Evolutionary conservation across 2,113 vertebrate genomes (phyloP), one percentile per base, ranked within the genome.

Genomic region (Vireo altiloquus): DNA sequence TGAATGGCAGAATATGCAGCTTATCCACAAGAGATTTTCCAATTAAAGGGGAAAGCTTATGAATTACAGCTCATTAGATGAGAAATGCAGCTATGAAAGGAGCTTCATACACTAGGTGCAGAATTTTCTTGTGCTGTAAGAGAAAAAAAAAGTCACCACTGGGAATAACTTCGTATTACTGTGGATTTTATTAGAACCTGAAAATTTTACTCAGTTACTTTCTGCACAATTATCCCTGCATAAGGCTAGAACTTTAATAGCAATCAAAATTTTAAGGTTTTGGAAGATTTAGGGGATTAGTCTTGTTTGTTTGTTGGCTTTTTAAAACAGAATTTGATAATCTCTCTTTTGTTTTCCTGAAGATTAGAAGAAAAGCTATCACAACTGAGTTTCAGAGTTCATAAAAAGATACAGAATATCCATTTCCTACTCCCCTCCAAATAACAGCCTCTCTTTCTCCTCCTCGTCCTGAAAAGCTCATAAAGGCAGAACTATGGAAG

Each of bases 61-160:
- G 90, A 96, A 93, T 96, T 96, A 93, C 63, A 94, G 76, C 92
- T 96, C 85, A 95, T 96, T 94, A 96, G 94, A 92, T 86, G 82
- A 89, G 68, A 95, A 92, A 94, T 28, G 11, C 56, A 87, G 75
- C 88, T 91, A 91, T 75, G 76, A 93, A 95, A 96, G 56, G 40
- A 92, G 44, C 52, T 94, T 94, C 94, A 81, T 35, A 86, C 64
- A 84, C 37, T 87, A 97, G 47, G 39, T 92, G 27, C 44, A 87
- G 88, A 92, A 96, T 68, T 94, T 93, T 72, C 54, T 87, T 87
- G 70, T 0, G 3, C 49, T 86, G 30, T 6, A 70, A 84, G 27
- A 93, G 50, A 59, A 88, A 82, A 90, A 74, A 76, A 76, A 80
- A 66, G n/a, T 52, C 64, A 90, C 90, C 49, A 53, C 5, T 94